phyloP scores from a whole-genome alignment of 2,797 vertebrate genomes.

The Tauraco hartlaubi region DNA sequence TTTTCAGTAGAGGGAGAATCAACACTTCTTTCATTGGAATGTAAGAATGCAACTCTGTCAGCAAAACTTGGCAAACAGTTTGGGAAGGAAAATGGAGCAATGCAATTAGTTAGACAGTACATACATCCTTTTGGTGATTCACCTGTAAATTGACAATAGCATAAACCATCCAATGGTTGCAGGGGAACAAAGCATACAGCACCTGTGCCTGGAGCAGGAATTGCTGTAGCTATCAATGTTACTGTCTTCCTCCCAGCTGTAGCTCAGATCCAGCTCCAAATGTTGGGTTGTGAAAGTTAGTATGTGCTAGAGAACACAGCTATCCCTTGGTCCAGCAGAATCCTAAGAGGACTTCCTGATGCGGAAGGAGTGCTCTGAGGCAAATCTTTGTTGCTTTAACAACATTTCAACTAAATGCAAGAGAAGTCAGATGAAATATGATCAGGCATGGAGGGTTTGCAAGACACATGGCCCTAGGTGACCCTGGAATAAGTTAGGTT shows the following conservation, averaged over 20 bases:
- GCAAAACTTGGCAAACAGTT: not conserved
- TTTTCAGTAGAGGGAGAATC: accelerated
- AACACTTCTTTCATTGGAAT: not conserved
- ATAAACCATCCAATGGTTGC: not conserved
- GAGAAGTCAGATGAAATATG: not conserved
- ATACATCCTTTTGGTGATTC: not conserved
- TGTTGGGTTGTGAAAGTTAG: not conserved
- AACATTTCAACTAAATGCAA: not conserved
- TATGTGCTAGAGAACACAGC: not conserved
- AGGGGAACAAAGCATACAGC: not conserved
- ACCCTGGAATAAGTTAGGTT: not conserved
- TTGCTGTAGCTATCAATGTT: not conserved
- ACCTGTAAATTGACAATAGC: not conserved
- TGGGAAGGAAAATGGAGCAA: not conserved
- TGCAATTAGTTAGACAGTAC: not conserved
- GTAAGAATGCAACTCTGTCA: accelerated
- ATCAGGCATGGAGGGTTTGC: not conserved
- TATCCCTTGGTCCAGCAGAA: not conserved
- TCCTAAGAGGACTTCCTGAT: not conserved
- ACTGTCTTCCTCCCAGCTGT: not conserved
- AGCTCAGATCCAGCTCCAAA: not conserved
- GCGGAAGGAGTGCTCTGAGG: not conserved
- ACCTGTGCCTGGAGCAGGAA: not conserved
- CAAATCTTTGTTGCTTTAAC: not conserved
- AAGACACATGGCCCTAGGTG: not conserved